Base-by-base conservation (phyloP, 2,113 vertebrate species). In the Aramus guarauna region DNA sequence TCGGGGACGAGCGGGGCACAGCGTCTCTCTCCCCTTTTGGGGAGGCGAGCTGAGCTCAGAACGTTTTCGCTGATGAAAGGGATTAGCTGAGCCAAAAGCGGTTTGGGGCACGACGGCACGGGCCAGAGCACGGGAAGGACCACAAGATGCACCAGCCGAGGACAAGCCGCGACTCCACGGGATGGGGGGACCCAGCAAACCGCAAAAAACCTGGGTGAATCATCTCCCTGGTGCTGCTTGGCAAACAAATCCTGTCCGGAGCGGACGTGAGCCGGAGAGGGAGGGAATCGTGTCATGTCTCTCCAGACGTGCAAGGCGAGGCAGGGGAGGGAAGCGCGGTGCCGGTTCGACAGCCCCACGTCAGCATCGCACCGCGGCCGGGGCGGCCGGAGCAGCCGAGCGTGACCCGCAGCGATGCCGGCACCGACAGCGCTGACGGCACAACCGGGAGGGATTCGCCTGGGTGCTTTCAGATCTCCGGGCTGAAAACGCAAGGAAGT, bases 91-190 rank as follows among this genome's bases (percentile, higher is more conserved):
- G 21, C 26, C 43, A 2, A 8, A 12, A 20, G 32, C 12, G 29
- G 50, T 10, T 10, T 10, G 21, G 6, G 52, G 30, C 36, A 41
- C 58, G 9, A 34, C 41, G 67, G 24, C 14, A 15, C 0, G 50
- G 43, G 53, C n/a, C 3, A 3, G 48, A 26, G 47, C 58, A 3
- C 8, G 4, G n/a, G 29, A 47, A 22, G 69, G 39, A 45, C 18
- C 22, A 22, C 4, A 14, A 23, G 63, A 62, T 4, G 7, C 32
- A 11, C 11, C 3, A 21, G 34, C 32, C 1, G 12, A 27, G 32
- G 68, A 24, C 15, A 4, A 45, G 16, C 32, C 34, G 1, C 1
- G n/a, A n/a, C n/a, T n/a, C n/a, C n/a, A n/a, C n/a, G n/a, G n/a
- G n/a, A n/a, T n/a, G n/a, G n/a, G n/a, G n/a, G n/a, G n/a, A n/a